A percentile compares a stretch with the other conserved stretches of the same genome.
Conservation (phyloP, 1,140 invertebrate species). For the Penaeus japonicus region DNA sequence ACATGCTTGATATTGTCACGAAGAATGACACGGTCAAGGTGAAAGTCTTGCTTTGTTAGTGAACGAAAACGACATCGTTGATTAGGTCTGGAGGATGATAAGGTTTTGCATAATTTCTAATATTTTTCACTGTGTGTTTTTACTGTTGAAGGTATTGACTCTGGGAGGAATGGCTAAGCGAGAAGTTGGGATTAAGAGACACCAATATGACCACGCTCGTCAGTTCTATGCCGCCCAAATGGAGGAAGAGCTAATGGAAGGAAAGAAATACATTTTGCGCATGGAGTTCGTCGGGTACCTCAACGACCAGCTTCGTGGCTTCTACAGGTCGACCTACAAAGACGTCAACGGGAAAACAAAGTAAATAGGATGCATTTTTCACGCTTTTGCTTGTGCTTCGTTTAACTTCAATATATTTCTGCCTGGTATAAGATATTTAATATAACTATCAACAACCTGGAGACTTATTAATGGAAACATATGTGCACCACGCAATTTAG, state of each 20-base stretch:
- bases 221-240: conserved; percentile 80
- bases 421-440: too few relatives aligned
- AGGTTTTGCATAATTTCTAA: too few relatives aligned
- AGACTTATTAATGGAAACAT: too few relatives aligned
- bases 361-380: too few relatives aligned
- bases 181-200: neutral
- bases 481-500: too few relatives aligned
- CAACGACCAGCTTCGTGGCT: conserved; percentile 56
- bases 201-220: conserved; percentile 69
- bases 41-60: neutral
- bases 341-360: conserved; percentile 11
- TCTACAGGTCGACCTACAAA: conserved; percentile 51
- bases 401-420: too few relatives aligned
- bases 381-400: too few relatives aligned
- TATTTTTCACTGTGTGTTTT: too few relatives aligned
- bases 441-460: too few relatives aligned
- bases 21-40: conserved; percentile 10
- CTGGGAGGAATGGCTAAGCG: neutral
- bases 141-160: neutral
- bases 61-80: too few relatives aligned
- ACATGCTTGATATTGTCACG: conserved; percentile 6
- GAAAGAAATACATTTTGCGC: conserved; percentile 72
- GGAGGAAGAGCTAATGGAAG: conserved; percentile 71
- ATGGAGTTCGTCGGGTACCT: conserved; percentile 51
- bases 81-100: too few relatives aligned